Conservation (phyloP, 2,888 invertebrate genomes). For the Trachelus troglodyta region DNA sequence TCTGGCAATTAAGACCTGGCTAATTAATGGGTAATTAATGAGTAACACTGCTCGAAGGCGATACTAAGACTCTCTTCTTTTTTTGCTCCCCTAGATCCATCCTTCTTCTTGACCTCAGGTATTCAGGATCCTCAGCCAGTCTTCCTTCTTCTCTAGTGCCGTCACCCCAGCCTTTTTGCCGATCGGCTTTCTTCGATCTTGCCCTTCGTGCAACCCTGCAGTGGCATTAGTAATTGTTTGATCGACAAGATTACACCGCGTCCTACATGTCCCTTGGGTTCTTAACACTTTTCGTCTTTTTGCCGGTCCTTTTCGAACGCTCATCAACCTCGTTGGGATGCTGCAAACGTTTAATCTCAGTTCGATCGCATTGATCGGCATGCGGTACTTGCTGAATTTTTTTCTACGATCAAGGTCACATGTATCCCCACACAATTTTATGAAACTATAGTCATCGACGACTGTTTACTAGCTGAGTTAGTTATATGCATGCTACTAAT, state of each 20-base stretch:
- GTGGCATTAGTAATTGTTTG: constrained; percentile 66
- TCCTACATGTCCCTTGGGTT: constrained; percentile 61
- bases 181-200: constrained; percentile 9
- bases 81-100: neutral
- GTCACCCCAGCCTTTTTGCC: constrained; percentile 19
- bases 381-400: no score
- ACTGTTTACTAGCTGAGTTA: neutral
- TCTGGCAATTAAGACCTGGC: constrained; percentile 59
- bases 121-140: neutral
- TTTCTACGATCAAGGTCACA: neutral
- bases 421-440: neutral
- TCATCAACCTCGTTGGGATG: neutral
- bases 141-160: constrained; percentile 29
- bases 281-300: constrained; percentile 41
- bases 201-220: constrained; percentile 27
- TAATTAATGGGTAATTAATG: constrained; percentile 66
- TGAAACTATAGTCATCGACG: neutral
- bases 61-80: constrained; percentile 21
- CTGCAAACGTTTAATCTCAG: neutral
- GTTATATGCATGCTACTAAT: neutral
- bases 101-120: neutral
- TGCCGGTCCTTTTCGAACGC: constrained; percentile 9
- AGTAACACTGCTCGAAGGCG: constrained; percentile 61
- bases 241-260: constrained; percentile 65
- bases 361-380: no score